Conservation (phyloP, 2,797 vertebrate genomes). For the Macroramphosus scolopax region DNA sequence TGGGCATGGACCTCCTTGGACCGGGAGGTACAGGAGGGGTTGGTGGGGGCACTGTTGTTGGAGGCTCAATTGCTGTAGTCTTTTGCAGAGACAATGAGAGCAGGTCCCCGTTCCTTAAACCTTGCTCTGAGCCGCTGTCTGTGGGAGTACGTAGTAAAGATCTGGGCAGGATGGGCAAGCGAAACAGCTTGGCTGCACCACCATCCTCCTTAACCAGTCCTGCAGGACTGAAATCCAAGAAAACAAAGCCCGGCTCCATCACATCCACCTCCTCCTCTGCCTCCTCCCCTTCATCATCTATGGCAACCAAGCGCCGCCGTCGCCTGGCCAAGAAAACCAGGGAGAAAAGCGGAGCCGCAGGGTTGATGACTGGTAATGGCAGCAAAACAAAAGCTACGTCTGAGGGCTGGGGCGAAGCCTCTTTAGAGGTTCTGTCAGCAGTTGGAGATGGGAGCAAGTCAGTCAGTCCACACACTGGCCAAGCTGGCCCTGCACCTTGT, state of each 20-base stretch:
- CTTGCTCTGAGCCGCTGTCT: constrained; percentile 78
- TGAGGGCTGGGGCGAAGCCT: constrained; percentile 63
- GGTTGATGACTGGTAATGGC: constrained; percentile 29
- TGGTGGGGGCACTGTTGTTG: constrained; percentile 76
- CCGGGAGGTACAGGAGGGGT: constrained; percentile 57
- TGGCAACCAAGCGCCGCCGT: constrained; percentile 77
- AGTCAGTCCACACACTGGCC: constrained; percentile 68
- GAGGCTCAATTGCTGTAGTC: constrained; percentile 89
- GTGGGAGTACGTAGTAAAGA: constrained; percentile 70
- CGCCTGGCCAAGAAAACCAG: constrained; percentile 73
- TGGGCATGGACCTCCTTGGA: constrained; percentile 75
- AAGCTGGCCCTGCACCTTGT: constrained; percentile 69
- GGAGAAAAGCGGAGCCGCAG: constrained; percentile 55
- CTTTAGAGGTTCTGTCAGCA: constrained; percentile 60
- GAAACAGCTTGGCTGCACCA: constrained; percentile 60
- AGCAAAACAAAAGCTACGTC: constrained; percentile 47
- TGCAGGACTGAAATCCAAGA: constrained; percentile 68
- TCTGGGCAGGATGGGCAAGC: constrained; percentile 57
- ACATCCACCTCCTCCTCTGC: constrained; percentile 82
- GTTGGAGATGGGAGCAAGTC: constrained; percentile 60
- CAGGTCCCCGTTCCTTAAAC: constrained; percentile 90
- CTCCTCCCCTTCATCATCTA: constrained; percentile 76
- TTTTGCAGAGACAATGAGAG: constrained; percentile 92
- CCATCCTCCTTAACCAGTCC: constrained; percentile 54
- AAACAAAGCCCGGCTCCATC: constrained; percentile 78